These are phyloP conservation scores for Monopterus albus DNA, from an alignment of 2,113 vertebrate genomes.

Conservation along the genomic window DNA sequence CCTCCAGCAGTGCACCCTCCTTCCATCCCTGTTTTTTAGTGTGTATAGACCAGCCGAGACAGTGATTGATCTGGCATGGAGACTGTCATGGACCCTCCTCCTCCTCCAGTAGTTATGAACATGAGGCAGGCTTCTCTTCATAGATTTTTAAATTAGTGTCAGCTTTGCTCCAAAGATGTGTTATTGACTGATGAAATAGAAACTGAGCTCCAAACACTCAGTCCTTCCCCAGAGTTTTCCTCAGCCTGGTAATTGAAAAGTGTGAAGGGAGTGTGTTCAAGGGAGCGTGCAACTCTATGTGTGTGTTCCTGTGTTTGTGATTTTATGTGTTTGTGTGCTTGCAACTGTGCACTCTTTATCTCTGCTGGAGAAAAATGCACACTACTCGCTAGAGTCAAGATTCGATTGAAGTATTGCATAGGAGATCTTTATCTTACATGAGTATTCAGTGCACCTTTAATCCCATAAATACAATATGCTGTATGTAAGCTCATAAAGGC, in stretches of 20 bases:
- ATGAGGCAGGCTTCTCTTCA: slow-evolving; percentile 80
- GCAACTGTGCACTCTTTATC: slow-evolving; percentile 70
- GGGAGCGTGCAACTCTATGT: slow-evolving; percentile 42
- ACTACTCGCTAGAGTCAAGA: slow-evolving; percentile 51
- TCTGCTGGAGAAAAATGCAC: slow-evolving; percentile 72
- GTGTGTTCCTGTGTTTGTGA: slow-evolving; percentile 51
- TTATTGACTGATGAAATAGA: slow-evolving; percentile 88
- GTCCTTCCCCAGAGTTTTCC: slow-evolving; percentile 83
- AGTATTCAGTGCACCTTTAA: slow-evolving; percentile 56
- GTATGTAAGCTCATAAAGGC: slow-evolving; percentile 10
- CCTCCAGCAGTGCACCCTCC: slow-evolving; percentile 26
- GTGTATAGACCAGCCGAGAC: slow-evolving; percentile 36
- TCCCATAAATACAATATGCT: slow-evolving; percentile 52
- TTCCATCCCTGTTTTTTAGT: slow-evolving; percentile 17
- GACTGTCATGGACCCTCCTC: slow-evolving; percentile 63
- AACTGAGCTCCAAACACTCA: slow-evolving; percentile 82
- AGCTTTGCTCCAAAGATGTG: slow-evolving; percentile 87
- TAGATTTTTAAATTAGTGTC: slow-evolving; percentile 89
- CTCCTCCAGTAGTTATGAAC: slow-evolving; percentile 80
- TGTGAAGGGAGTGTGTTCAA: slow-evolving; percentile 75
- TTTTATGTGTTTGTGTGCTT: slow-evolving; percentile 53
- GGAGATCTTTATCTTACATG: slow-evolving; percentile 74
- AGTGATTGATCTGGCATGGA: slow-evolving; percentile 79
- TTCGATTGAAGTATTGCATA: slow-evolving; percentile 74
- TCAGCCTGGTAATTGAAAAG: slow-evolving; percentile 84